Evolutionary conservation across 2,113 vertebrate genomes (phyloP).

Genomic region (Dolichotis patagonum): DNA sequence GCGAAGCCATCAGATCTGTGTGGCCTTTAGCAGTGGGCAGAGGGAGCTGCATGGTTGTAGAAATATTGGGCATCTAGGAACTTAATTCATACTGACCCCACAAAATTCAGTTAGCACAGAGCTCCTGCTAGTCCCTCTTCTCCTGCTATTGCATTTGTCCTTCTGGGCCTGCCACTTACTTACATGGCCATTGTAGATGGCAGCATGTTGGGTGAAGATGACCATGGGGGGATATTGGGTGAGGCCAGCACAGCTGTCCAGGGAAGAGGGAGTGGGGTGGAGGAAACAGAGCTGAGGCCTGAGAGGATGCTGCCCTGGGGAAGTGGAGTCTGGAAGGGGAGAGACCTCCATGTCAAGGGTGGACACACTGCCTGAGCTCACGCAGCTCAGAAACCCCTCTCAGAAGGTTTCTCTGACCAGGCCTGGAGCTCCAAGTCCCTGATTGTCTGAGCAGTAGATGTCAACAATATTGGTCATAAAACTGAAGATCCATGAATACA

Average conservation of each 20-base stretch:
- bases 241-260: not conserved
- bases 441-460: conserved; percentile 79
- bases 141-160: not conserved
- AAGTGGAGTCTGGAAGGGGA: not conserved
- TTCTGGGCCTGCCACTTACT: not conserved
- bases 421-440: conserved; percentile 86
- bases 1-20: not conserved
- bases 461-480: conserved; percentile 81
- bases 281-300: not conserved
- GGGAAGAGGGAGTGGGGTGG: not conserved
- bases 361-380: not conserved
- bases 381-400: conserved; percentile 79
- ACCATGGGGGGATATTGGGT: not conserved
- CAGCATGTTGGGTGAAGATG: not conserved
- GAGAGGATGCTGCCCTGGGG: not conserved
- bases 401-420: conserved; percentile 81
- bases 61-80: not conserved
- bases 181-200: not conserved
- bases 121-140: not conserved
- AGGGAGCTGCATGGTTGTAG: not conserved
- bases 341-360: not conserved
- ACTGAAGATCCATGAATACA: conserved; percentile 49
- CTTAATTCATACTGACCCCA: not conserved
- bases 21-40: not conserved
- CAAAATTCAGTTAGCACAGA: not conserved